These are phyloP conservation scores for Oncorhynchus gorbuscha DNA, from an alignment of 2,113 vertebrate species.

Conservation along the genomic window DNA sequence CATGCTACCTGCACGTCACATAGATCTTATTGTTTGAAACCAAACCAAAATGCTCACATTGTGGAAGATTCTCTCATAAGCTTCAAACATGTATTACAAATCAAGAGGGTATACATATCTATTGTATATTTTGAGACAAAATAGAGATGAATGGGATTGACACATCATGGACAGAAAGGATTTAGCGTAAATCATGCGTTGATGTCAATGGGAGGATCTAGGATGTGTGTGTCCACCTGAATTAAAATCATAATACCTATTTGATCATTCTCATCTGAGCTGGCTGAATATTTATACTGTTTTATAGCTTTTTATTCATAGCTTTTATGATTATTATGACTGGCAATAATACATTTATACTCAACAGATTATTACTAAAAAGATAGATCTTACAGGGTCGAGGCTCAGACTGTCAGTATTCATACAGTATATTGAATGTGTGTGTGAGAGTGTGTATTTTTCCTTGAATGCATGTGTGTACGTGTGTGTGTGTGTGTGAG, in stretches of 20 bases:
- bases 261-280: not conserved
- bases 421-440: constrained; percentile 19
- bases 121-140: not conserved
- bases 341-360: constrained; percentile 21
- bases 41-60: not conserved
- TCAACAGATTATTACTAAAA: constrained; percentile 33
- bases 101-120: constrained; percentile 30
- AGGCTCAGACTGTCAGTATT: constrained; percentile 39
- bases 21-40: not conserved
- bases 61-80: not conserved
- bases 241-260: not conserved
- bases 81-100: constrained; percentile 16
- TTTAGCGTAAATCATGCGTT: not conserved
- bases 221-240: not conserved
- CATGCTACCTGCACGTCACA: not conserved
- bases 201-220: not conserved
- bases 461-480: constrained; percentile 16
- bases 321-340: not conserved
- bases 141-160: not conserved
- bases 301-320: constrained; percentile 1
- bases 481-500: not conserved
- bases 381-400: not conserved
- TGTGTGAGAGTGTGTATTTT: constrained; percentile 16
- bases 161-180: not conserved
- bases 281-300: not conserved